Base-by-base conservation (phyloP, 2,113 vertebrate genomes). In the Saccopteryx leptura region DNA sequence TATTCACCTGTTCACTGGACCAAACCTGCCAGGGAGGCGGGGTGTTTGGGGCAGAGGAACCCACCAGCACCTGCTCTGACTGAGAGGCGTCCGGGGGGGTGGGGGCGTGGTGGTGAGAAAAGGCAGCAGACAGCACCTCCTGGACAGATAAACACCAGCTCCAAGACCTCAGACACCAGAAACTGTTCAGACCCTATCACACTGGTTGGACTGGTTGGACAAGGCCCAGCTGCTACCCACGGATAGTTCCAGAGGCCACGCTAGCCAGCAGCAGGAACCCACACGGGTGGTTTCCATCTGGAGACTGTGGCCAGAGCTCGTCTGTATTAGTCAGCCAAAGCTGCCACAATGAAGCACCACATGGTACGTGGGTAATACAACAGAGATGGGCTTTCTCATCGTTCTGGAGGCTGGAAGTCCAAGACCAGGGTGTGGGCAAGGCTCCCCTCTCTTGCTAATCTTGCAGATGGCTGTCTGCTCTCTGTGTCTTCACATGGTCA, bases 251-350 rank as follows among this genome's bases (percentile, higher is more conserved):
- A 0, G 4, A 31, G 54, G 7, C 14, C 72, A 2, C 5, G 4
- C 24, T 11, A 5, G 10, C 28, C 82, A 24, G 15, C 66, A 12
- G 31, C n/a, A 2, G 18, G 61, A 26, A 56, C 15, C 5, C 3
- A 2, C 13, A 11, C 46, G 1, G 0, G 4, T 2, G 4, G 9
- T 23, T 80, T 8, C n/a, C 24, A 2, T 39, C 48, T 0, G 9
- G 5, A 15, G 3, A 1, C 48, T 5, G 1, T 0, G 7, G 58
- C 15, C 9, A 39, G 1, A 2, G 2, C 46, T 12, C 31, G 18
- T 75, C 66, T 48, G 8, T 1, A 0, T 1, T 0, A 10, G 9
- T 8, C 17, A 14, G 10, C 71, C 19, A 1, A 13, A 3, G 26
- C 7, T 6, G 2, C 80, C 10, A 2, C 10, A 19, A 48, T 11